Percentiles rank a stretch among this genome's conserved stretches.
Evolutionary conservation across 2,113 vertebrate species (phyloP).

Genomic region (Castor canadensis): DNA sequence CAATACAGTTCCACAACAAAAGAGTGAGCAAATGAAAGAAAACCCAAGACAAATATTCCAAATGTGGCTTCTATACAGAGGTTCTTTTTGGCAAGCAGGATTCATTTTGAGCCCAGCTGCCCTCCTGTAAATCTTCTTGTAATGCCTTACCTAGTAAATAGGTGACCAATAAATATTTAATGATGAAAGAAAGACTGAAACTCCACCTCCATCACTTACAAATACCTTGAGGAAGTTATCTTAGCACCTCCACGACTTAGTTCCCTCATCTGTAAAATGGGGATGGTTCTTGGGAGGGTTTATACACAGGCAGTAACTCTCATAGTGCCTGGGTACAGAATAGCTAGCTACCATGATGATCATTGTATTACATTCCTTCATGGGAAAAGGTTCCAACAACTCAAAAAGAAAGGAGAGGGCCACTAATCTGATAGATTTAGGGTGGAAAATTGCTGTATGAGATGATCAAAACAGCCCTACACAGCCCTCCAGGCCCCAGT

Average conservation of each 20-base stretch:
- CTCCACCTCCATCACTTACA: neutral
- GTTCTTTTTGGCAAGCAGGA: neutral
- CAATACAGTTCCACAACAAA: too few relatives aligned
- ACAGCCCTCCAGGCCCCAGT: neutral
- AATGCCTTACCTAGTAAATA: neutral
- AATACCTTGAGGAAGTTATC: neutral
- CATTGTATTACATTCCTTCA: neutral
- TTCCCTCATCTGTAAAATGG: neutral
- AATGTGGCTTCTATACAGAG: neutral
- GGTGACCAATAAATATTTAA: neutral
- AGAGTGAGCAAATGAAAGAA: neutral
- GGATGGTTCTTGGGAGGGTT: neutral
- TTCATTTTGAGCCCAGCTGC: conserved; percentile 1
- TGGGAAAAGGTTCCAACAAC: conserved; percentile 17
- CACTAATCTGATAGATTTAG: neutral
- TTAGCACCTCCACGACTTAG: neutral
- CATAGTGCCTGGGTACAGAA: neutral
- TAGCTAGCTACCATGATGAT: neutral
- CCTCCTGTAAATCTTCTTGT: neutral
- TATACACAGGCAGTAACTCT: neutral
- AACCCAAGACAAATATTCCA: neutral
- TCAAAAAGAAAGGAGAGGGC: neutral
- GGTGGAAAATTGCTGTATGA: neutral
- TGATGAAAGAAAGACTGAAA: neutral
- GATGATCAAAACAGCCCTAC: neutral